Conservation (phyloP, 2,113 vertebrate species). For the Urocitellus parryii region DNA sequence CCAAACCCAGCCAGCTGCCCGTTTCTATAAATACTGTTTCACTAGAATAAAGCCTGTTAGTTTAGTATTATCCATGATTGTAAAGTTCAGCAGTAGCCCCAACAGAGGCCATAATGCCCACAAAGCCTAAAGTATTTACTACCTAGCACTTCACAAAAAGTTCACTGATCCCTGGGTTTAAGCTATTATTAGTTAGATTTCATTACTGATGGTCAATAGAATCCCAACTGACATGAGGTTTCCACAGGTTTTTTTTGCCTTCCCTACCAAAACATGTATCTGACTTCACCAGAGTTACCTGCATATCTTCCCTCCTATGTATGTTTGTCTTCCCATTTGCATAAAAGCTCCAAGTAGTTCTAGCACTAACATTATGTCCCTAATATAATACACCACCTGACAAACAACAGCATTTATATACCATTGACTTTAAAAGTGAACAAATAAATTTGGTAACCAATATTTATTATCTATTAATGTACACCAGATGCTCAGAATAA, state of each 20-base stretch:
- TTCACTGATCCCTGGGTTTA: neutral
- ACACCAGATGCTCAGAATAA: neutral
- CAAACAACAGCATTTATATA: slow-evolving; percentile 51
- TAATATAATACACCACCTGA: neutral
- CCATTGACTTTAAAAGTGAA: neutral
- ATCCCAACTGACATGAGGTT: neutral
- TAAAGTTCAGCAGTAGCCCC: neutral
- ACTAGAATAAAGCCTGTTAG: neutral
- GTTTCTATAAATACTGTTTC: slow-evolving; percentile 22
- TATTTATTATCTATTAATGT: slow-evolving; percentile 20
- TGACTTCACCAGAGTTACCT: slow-evolving; percentile 1
- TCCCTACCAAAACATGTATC: neutral
- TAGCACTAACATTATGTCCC: neutral
- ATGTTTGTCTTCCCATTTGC: neutral
- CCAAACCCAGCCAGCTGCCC: neutral
- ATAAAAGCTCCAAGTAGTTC: neutral
- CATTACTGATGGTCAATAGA: neutral
- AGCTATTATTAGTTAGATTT: neutral
- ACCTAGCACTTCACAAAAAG: neutral
- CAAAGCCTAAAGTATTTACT: slow-evolving; percentile 32
- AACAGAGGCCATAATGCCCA: neutral
- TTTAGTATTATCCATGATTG: slow-evolving; percentile 8
- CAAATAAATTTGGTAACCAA: slow-evolving; percentile 33
- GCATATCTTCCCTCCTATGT: neutral
- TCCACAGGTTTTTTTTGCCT: neutral